Evolutionary conservation across 37 sponge, comb jelly and placozoan genomes (phyloP), one percentile per base, ranked within the genome.

Genomic region (Spongilla lacustris): DNA sequence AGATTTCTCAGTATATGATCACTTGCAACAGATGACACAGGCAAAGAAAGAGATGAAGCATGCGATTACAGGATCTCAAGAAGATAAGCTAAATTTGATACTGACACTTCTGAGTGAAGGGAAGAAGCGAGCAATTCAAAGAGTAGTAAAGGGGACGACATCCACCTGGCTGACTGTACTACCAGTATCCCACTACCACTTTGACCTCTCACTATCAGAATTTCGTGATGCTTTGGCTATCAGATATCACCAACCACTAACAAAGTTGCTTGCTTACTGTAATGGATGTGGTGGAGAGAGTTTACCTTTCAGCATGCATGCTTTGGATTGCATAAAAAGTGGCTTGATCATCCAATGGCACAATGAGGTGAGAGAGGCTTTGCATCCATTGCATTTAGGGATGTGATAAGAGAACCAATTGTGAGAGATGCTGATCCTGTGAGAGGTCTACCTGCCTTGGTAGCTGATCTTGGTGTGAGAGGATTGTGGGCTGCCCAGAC

Each of bases 401-500:
- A 82, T n/a, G 83, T 88, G 27, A 26, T 76, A 4, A 76, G 78
- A 25, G 89, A n/a, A n/a, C n/a, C n/a, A 38, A 26, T 83, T 50
- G 71, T 83, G 28, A 69, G 69, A 50, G 89, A 83, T 28, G 84
- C 79, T 24, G 71, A 67, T 76, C 69, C 70, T 41, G 25, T 36
- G 1, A 27, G 12, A 26, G 48, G 32, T n/a, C 14, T 32, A 2
- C 80, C 67, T 25, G 78, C 89, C 27, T 50, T 89, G 22, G 73
- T 89, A 36, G 84, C 89, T 66, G 78, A 83, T 37, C 79, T 89
- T 22, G 28, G 89, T n/a, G 84, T 83, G 32, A 41, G 89, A 31
- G 89, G 84, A n/a, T n/a, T n/a, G n/a, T n/a, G n/a, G n/a, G n/a
- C n/a, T n/a, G n/a, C n/a, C n/a, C n/a, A n/a, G n/a, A n/a, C n/a